Base-by-base conservation (phyloP, 2,113 vertebrate species). In the Peromyscus polionotus region DNA sequence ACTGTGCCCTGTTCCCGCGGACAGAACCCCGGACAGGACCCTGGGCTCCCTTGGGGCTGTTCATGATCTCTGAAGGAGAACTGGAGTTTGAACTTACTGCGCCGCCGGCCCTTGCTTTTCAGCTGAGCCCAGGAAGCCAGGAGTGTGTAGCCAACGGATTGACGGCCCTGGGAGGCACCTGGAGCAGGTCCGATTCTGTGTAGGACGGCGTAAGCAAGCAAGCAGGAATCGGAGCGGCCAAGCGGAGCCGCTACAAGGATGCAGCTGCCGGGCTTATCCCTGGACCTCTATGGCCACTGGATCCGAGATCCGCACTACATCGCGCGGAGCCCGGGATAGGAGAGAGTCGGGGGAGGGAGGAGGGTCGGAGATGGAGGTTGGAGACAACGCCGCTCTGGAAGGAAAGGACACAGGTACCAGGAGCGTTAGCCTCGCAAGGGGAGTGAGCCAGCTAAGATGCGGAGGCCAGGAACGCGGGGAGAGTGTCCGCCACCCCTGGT, bases 251-350 rank as follows among this genome's bases (percentile, higher is more conserved):
- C 39, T 65, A 39, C 81, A 33, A n/a, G 48, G 65, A 24, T 10
- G 92, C 79, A 20, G 22, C 67, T 0, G 36, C 39, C 0, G 0
- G 0, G 72, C 14, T 63, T 57, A 2, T 36, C 70, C 0, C 22
- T 48, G 3, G 13, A 75, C 51, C 65, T 72, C 89, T 19, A 48
- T 10, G 3, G 81, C 65, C 26, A 0, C 9, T 83, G 1, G 51
- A 14, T 5, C 72, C 0, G 2, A 7, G 59, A 51, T 39, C 83
- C 9, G 48, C 76, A 3, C 59, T 51, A 85, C 79, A 6, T 39
- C 0, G 76, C 67, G 0, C 73, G 36, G 31, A 87, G 36, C 24
- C 2, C 0, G 0, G n/a, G 24, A n/a, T 16, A 91, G n/a, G 83
- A 42, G 39, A 16, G 61, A 20, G 70, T 24, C 42, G 13, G 0